Evolutionary conservation across 2,888 invertebrate genomes (phyloP), one percentile per base, ranked within the genome.

Genomic region (Diadegma fenestrale): DNA sequence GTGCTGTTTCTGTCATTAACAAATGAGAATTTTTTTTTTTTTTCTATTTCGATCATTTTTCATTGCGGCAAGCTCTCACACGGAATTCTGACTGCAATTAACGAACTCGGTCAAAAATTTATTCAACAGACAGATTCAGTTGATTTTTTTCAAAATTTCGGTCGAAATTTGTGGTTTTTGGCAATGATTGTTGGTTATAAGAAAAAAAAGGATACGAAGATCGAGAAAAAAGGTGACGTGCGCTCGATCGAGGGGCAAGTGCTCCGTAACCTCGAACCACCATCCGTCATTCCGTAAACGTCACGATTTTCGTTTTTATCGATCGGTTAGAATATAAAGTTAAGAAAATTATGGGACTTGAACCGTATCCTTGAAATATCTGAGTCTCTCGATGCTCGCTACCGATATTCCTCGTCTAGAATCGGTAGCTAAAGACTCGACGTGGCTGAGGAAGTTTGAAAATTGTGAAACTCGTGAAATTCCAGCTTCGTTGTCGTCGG

Each of bases 391-490:
- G 64, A 82, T 80, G 77, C 82, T 17, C 66, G 48, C 48, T 33
- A 63, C n/a, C 33, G 77, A 68, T 80, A n/a, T 26, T 54, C 58
- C n/a, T 71, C 66, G 72, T 54, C 45, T 64, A 77, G 73, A 63
- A 86, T 83, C 86, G 77, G 77, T 80, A 68, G 73, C 76, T 33
- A n/a, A 45, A 66, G 33, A 68, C 7, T 54, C 73, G 73, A 78
- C 77, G 72, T 69, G 77, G 77, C 48, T 80, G 80, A 83, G 17
- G 77, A 86, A 83, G 83, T 86, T 86, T 83, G 80, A 77, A 86
- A 86, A 86, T 86, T 83, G 54, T 73, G 80, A 77, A 77, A 80
- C 77, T 77, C 66, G 77, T 54, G 80, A 77, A 80, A 85, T 85
- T 77, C 68, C 73, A 58, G 33, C 45, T 30, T 45, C 41, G 33